Evolutionary conservation across 1,140 invertebrate species (phyloP).

Genomic region (Hetaerina americana): DNA sequence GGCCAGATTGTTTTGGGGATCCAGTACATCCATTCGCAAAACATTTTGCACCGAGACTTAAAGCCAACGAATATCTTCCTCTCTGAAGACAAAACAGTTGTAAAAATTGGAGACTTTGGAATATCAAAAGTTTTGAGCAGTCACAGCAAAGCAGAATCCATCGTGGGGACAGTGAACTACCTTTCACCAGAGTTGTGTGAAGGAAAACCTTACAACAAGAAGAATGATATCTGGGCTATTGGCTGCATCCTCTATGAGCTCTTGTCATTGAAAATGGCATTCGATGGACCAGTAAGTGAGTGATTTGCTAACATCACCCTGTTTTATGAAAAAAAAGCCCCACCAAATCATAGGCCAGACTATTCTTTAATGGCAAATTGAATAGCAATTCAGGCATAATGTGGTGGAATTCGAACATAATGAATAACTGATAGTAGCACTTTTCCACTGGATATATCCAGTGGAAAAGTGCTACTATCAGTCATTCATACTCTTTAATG

Average conservation of each 20-base stretch:
- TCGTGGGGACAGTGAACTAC: conserved; percentile 75
- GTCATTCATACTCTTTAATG: too few species aligned
- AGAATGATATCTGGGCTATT: conserved; percentile 75
- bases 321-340: too few species aligned
- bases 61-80: conserved; percentile 66
- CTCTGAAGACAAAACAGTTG: conserved; percentile 40
- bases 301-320: too few species aligned
- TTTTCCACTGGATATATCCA: too few species aligned
- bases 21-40: conserved; percentile 54
- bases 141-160: conserved; percentile 38
- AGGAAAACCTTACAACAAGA: conserved; percentile 54
- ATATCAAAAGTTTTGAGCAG: conserved; percentile 45
- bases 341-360: too few species aligned
- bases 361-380: too few species aligned
- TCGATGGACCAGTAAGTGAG: conserved; percentile 32
- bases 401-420: too few species aligned
- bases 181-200: conserved; percentile 74
- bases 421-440: too few species aligned
- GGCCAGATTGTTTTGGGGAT: conserved; percentile 54
- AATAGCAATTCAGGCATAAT: too few species aligned
- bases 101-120: conserved; percentile 68
- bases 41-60: conserved; percentile 59
- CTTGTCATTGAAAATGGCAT: conserved; percentile 42
- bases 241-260: conserved; percentile 74
- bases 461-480: too few species aligned